A percentile compares a stretch with the other conserved stretches of the same genome.
Conservation (phyloP, 1,140 invertebrate genomes). For the Orchestia grillus region DNA sequence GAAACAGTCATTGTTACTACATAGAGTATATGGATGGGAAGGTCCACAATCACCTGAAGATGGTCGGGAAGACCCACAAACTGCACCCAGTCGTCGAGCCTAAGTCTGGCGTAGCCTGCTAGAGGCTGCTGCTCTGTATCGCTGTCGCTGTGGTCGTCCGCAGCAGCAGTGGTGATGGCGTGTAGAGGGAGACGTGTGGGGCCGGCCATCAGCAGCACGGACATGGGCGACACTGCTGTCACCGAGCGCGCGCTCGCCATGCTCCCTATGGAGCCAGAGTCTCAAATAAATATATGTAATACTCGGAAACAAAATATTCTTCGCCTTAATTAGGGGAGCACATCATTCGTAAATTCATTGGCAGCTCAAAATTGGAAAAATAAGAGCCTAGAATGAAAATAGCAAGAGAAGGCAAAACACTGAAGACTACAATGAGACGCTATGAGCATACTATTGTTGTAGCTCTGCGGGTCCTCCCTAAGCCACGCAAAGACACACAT, state of each 20-base stretch:
- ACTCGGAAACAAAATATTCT: too few relatives aligned
- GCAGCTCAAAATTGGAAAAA: neutral
- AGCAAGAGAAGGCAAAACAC: neutral
- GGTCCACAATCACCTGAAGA: slow-evolving; percentile 44
- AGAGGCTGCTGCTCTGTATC: slow-evolving; percentile 78
- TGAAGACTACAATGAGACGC: neutral
- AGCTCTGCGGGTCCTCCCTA: neutral
- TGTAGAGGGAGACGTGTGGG: slow-evolving; percentile 78
- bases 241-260: slow-evolving; percentile 81
- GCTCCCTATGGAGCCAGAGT: slow-evolving; percentile 70
- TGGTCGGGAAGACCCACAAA: slow-evolving; percentile 80
- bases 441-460: neutral
- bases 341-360: neutral
- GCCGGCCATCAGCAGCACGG: slow-evolving; percentile 84
- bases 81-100: slow-evolving; percentile 86
- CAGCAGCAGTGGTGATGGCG: slow-evolving; percentile 68
- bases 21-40: too few relatives aligned
- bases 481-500: neutral
- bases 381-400: neutral
- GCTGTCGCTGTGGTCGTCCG: slow-evolving; percentile 75
- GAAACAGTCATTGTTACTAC: too few relatives aligned
- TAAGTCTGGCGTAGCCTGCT: slow-evolving; percentile 76
- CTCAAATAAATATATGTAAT: neutral
- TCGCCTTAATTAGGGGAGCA: neutral
- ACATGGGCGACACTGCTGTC: slow-evolving; percentile 83